Percentiles rank a stretch among this genome's conserved stretches.
Conservation (phyloP, 2,113 vertebrate genomes). For the Numida meleagris region DNA sequence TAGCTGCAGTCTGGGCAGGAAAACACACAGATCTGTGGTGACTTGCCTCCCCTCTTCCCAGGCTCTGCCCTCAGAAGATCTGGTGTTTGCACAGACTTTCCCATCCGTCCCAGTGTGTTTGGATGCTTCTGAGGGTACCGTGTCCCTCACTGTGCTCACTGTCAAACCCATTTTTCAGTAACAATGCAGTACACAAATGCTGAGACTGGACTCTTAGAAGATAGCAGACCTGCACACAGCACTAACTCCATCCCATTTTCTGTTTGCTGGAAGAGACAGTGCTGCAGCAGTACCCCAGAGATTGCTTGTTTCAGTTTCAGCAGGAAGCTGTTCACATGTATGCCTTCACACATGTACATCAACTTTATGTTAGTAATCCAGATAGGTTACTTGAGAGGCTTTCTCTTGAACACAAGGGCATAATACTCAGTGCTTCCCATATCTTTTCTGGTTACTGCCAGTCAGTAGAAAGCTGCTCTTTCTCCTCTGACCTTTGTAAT, state of each 20-base stretch:
- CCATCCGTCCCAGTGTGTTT: neutral
- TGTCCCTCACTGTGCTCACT: accelerated
- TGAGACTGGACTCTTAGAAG: neutral
- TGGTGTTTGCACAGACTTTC: neutral
- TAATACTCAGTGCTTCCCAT: too few relatives aligned
- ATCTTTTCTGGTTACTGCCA: neutral
- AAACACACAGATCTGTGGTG: neutral
- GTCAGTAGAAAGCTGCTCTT: neutral
- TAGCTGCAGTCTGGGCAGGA: neutral
- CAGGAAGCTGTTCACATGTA: neutral
- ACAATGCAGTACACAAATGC: neutral
- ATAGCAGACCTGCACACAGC: neutral
- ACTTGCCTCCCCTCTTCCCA: neutral
- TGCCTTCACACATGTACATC: neutral
- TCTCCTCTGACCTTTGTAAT: neutral
- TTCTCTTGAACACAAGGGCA: neutral
- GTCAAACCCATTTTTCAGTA: neutral
- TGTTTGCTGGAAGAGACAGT: neutral
- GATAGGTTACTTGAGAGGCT: neutral
- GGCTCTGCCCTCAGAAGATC: neutral
- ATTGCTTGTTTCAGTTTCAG: neutral
- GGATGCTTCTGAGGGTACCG: neutral
- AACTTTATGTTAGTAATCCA: neutral
- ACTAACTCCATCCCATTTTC: neutral
- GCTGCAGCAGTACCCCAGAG: neutral